Conservation (phyloP, 2,888 invertebrate species). For the Oxyscelio sp. region DNA sequence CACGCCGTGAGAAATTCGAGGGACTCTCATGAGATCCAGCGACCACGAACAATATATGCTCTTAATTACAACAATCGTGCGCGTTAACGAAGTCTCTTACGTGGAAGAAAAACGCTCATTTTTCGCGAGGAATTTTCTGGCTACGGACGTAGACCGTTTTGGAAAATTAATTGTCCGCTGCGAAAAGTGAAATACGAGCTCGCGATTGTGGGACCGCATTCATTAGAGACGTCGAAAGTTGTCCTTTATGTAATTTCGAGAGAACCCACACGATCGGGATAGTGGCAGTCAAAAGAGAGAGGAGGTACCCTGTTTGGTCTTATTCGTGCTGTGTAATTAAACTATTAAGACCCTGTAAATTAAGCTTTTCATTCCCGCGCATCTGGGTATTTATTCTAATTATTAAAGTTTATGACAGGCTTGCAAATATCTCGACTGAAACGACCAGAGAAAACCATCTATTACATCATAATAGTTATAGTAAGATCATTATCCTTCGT, state of each 20-base stretch:
- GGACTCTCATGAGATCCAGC: constrained; percentile 81
- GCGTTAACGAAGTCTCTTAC: constrained; percentile 74
- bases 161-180: constrained; percentile 22
- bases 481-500: constrained; percentile 74
- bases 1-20: constrained; percentile 80
- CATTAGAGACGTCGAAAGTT: constrained; percentile 34
- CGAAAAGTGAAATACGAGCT: constrained; percentile 15
- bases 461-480: constrained; percentile 70
- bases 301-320: too few relatives aligned
- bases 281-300: too few relatives aligned
- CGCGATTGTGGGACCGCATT: too few relatives aligned
- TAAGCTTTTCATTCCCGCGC: constrained; percentile 26
- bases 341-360: constrained; percentile 32
- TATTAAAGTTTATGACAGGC: constrained; percentile 47
- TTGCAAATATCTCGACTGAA: constrained; percentile 48
- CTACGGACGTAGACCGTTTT: constrained; percentile 30
- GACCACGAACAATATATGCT: constrained; percentile 82
- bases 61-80: constrained; percentile 86
- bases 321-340: constrained; percentile 18
- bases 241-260: constrained; percentile 26
- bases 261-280: not conserved
- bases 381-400: constrained; percentile 56
- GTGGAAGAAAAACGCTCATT: constrained; percentile 37
- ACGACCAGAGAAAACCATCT: constrained; percentile 62
- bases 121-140: constrained; percentile 29